Base-by-base conservation (phyloP, 2,797 vertebrate species). In the Microhierax caerulescens region DNA sequence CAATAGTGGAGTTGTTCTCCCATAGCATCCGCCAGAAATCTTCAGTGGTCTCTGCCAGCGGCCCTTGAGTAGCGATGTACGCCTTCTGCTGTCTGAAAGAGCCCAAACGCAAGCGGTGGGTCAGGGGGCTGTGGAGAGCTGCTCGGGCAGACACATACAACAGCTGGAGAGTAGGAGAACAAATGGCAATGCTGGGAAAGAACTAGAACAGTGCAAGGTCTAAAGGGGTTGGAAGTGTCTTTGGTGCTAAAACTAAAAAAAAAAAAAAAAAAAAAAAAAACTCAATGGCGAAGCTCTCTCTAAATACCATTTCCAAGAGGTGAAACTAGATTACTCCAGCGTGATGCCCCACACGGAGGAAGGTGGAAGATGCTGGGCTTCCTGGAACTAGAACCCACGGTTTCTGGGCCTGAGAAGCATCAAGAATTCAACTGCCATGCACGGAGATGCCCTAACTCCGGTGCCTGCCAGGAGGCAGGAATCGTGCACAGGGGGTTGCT, bases 1-100 rank as follows among this genome's bases (percentile, higher is more conserved):
- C 99, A 4, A 99, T 99, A 87, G 99, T 99, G 20, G 99, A 99
- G 97, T 99, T 99, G 97, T 99, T 99, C 93, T 99, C 99, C 99
- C 99, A 99, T 25, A 99, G 96, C 99, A 99, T 99, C 93, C 99
- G 98, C 99, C 99, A 99, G 98, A 99, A 99, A 93, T 99, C 99
- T 95, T 99, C 99, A 0, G 99, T 99, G 95, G 99, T 99, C 97
- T 99, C 99, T 0, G 99, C 99, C 97, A 99, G 98, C 0, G 99
- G 99, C 37, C 99, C 99, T 89, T 99, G 99, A 0, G 99, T 99
- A 50, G 99, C 99, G 2, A 99, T 99, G 98, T 99, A 99, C 5
- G 99, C 99, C 95, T 98, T 99, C 98, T 99, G 99, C 95, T 99
- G 99, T 96, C 99, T 99, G 97, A 13, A 39, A 78, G 41, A 34